Conservation (phyloP, 2,888 invertebrate genomes). For the Endotricha flammealis region DNA sequence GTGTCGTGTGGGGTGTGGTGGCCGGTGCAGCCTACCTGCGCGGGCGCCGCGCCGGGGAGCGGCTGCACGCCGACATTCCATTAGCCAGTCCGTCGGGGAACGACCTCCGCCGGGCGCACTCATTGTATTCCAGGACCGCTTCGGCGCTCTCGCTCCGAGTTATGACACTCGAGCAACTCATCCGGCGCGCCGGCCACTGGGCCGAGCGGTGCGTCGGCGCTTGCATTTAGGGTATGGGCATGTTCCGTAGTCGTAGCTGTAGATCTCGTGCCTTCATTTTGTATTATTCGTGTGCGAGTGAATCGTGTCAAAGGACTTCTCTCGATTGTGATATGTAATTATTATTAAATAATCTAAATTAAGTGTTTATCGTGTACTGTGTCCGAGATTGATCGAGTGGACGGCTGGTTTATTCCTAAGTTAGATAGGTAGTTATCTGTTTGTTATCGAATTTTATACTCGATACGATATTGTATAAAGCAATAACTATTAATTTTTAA, state of each 20-base stretch:
- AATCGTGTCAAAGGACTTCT: slow-evolving; percentile 69
- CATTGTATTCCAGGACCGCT: slow-evolving; percentile 72
- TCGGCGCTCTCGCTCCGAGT: slow-evolving; percentile 57
- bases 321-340: slow-evolving; percentile 76
- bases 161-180: slow-evolving; percentile 47
- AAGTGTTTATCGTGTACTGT: slow-evolving; percentile 68
- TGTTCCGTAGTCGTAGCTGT: slow-evolving; percentile 67
- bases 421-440: slow-evolving; percentile 56
- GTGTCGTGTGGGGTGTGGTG: slow-evolving; percentile 23
- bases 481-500: slow-evolving; percentile 70
- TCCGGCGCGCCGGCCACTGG: slow-evolving; percentile 60
- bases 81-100: slow-evolving; percentile 60
- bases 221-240: slow-evolving; percentile 69
- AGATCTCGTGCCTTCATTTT: slow-evolving; percentile 77
- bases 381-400: slow-evolving; percentile 54
- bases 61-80: slow-evolving; percentile 70
- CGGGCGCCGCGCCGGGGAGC: slow-evolving; percentile 52
- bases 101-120: slow-evolving; percentile 62
- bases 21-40: slow-evolving; percentile 35
- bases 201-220: slow-evolving; percentile 39
- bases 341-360: slow-evolving; percentile 73
- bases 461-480: slow-evolving; percentile 74
- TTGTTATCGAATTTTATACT: slow-evolving; percentile 66
- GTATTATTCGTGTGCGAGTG: slow-evolving; percentile 68
- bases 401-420: slow-evolving; percentile 59